These are phyloP conservation scores for Tapera naevia DNA, from an alignment of 2,797 vertebrate species.

Conservation along the genomic window DNA sequence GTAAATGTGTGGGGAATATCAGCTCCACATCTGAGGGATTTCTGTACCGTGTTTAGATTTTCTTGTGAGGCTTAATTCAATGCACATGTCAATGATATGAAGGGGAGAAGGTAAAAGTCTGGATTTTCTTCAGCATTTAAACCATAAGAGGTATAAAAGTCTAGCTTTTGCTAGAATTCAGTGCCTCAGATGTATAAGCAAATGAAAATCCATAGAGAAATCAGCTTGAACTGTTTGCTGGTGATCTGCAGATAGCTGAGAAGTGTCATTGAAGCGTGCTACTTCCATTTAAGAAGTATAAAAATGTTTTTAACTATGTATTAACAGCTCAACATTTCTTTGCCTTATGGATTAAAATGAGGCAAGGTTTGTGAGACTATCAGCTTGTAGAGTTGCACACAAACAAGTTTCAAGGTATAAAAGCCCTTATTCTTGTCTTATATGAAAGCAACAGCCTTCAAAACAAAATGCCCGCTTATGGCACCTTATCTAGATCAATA, in stretches of 20 bases:
- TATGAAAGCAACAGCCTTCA: neutral
- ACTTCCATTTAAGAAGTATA: neutral
- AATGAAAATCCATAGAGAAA: neutral
- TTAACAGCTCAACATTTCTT: neutral
- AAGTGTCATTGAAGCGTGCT: neutral
- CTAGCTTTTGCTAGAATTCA: neutral
- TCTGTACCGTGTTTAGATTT: neutral
- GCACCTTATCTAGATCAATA: slow-evolving; percentile 7
- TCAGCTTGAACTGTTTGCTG: neutral
- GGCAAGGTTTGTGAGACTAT: neutral
- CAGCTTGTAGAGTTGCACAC: neutral
- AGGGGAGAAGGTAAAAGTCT: neutral
- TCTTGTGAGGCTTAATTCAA: neutral
- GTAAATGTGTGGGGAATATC: neutral
- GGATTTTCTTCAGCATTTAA: neutral
- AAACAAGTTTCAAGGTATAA: neutral
- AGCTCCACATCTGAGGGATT: neutral
- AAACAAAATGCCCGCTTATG: neutral
- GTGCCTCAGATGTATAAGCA: neutral
- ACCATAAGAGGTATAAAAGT: neutral
- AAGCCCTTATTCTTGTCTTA: neutral
- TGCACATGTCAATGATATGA: neutral
- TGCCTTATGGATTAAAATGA: neutral
- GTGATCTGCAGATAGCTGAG: neutral
- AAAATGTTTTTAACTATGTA: neutral